phyloP scores from a whole-genome alignment of 2,113 vertebrate species.

The Pelecanus crispus region DNA sequence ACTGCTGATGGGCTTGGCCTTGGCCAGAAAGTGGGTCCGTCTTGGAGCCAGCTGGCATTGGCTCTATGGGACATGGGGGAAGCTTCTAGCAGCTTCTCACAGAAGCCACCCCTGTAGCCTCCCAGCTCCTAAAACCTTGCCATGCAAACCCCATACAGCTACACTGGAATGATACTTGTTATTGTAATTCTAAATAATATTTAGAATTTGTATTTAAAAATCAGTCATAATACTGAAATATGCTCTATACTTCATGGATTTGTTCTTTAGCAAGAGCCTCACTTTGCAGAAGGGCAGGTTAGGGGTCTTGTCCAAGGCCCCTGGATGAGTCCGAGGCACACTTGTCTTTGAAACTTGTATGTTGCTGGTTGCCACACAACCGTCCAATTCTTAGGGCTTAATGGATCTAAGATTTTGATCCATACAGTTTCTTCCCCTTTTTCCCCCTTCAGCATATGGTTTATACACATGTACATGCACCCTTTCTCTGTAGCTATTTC shows the following conservation, averaged over 20 bases:
- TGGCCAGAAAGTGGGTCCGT: too few relatives aligned
- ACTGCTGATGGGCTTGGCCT: too few relatives aligned
- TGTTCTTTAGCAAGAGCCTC: not conserved
- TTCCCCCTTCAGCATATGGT: not conserved
- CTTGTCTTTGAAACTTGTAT: not conserved
- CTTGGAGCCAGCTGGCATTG: too few relatives aligned
- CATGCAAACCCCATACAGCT: not conserved
- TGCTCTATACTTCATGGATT: rapidly evolving
- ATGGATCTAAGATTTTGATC: not conserved
- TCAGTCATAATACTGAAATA: not conserved
- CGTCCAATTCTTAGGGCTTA: not conserved
- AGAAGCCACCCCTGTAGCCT: too few relatives aligned
- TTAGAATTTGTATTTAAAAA: not conserved
- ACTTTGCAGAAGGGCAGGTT: not conserved
- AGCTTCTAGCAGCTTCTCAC: too few relatives aligned
- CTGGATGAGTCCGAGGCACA: not conserved
- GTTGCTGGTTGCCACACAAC: not conserved
- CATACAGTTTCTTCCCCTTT: not conserved
- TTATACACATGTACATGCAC: rapidly evolving
- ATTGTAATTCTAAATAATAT: not conserved
- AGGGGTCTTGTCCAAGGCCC: not conserved
- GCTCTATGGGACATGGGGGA: too few relatives aligned
- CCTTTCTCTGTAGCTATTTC: not conserved
- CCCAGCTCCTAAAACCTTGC: too few relatives aligned
- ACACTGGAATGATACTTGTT: not conserved